phyloP scores from a whole-genome alignment of 2,113 vertebrate genomes.

The Erinaceus europaeus region DNA sequence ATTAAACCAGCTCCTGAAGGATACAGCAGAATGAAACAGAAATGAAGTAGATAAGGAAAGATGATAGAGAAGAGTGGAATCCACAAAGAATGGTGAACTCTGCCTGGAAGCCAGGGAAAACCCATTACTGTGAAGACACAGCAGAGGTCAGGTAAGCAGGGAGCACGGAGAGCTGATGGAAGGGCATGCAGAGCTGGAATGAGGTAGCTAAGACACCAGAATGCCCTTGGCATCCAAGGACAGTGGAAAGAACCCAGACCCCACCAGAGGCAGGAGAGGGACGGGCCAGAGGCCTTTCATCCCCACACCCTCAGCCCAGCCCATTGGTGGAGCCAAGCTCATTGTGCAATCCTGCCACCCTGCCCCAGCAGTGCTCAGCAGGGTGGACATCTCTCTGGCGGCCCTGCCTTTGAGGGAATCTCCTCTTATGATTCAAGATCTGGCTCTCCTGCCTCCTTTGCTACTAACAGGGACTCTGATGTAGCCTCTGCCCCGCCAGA shows the following conservation, averaged over 20 bases:
- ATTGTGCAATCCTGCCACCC: background rate
- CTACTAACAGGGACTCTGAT: background rate
- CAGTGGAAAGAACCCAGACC: background rate
- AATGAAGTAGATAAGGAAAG: too few species aligned
- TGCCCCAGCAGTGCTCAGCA: background rate
- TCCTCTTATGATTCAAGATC: background rate
- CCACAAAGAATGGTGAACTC: too few species aligned
- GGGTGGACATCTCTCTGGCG: background rate
- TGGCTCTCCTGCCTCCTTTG: background rate
- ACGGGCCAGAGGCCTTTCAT: background rate
- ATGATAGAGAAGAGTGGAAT: too few species aligned
- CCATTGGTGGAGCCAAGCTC: background rate
- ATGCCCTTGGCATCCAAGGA: background rate
- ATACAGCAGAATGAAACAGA: background rate
- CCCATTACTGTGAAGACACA: too few species aligned
- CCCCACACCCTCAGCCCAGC: background rate
- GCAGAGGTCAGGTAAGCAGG: too few species aligned
- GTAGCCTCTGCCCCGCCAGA: background rate
- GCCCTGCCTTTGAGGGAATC: background rate
- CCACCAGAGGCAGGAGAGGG: background rate
- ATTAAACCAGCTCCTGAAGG: background rate
- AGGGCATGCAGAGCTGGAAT: too few species aligned
- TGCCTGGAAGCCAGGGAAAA: too few species aligned
- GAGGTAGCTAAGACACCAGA: background rate
- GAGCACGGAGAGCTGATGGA: background rate